A percentile compares a stretch with the other conserved stretches of the same genome.
phyloP scores from a whole-genome alignment of 2,797 vertebrate species.

The Mastacembelus armatus region DNA sequence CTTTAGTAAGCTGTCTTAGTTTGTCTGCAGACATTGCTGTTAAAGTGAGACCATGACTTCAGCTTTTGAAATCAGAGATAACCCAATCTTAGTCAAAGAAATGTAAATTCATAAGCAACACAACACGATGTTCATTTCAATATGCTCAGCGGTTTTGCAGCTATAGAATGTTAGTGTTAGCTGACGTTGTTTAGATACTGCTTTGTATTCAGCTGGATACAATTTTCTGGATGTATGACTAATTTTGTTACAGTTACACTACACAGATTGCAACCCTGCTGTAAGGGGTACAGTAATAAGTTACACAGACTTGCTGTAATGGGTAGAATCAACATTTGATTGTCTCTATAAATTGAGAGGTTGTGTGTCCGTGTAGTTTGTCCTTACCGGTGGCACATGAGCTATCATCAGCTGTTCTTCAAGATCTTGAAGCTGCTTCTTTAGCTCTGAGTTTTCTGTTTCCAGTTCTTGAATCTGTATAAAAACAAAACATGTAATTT shows the following conservation, averaged over 20 bases:
- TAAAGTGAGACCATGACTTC: neutral
- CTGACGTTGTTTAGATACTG: too few species aligned
- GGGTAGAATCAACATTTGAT: neutral
- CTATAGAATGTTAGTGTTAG: too few species aligned
- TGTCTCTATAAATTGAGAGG: neutral
- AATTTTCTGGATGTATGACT: too few species aligned
- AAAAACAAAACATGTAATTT: constrained; percentile 37
- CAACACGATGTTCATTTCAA: too few species aligned
- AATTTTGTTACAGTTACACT: neutral
- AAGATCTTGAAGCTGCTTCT: constrained; percentile 93
- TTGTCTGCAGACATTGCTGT: neutral
- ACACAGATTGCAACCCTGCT: too few species aligned
- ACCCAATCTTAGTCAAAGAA: neutral
- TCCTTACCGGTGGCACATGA: constrained; percentile 91
- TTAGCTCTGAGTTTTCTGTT: constrained; percentile 95
- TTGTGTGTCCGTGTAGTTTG: neutral
- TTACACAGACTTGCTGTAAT: neutral
- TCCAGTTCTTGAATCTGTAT: constrained; percentile 96
- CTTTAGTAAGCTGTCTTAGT: too few species aligned
- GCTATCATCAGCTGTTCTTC: constrained; percentile 92
- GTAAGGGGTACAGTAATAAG: too few species aligned
- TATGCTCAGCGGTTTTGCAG: neutral
- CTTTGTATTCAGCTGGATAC: too few species aligned
- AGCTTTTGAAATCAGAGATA: too few species aligned
- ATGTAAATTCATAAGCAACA: neutral